phyloP scores from a whole-genome alignment of 2,888 invertebrate genomes.

The Dynastes maya region DNA sequence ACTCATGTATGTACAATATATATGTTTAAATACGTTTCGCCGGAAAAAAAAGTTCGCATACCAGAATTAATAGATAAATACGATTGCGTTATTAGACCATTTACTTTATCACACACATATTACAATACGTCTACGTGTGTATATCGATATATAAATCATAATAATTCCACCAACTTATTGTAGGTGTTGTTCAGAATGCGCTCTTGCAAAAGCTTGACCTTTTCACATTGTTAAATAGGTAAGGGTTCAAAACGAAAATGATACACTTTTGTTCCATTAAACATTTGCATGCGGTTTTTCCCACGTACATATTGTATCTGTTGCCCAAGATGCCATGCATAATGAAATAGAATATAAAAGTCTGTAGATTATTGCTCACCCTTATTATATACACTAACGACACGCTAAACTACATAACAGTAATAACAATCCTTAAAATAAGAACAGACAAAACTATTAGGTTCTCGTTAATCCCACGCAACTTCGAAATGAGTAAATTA shows the following conservation, averaged over 20 bases:
- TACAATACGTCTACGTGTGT: slow-evolving; percentile 15
- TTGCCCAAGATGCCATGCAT: background rate
- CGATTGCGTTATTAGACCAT: slow-evolving; percentile 21
- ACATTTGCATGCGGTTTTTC: slow-evolving; percentile 27
- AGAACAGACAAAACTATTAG: too few species aligned
- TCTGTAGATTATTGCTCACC: background rate
- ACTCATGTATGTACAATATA: background rate
- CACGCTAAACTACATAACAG: background rate
- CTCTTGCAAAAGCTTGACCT: slow-evolving; percentile 45
- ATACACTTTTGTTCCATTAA: slow-evolving; percentile 30
- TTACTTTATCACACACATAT: slow-evolving; percentile 28
- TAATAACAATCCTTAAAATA: background rate
- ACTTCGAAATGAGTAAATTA: too few species aligned
- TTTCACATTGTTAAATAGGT: slow-evolving; percentile 40
- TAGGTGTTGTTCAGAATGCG: slow-evolving; percentile 48
- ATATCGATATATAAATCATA: slow-evolving; percentile 48
- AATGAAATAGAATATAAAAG: background rate
- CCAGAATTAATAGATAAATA: slow-evolving; percentile 36
- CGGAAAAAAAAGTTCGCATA: slow-evolving; percentile 19
- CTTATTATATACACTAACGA: background rate
- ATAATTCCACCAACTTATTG: slow-evolving; percentile 39
- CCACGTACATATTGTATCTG: slow-evolving; percentile 2
- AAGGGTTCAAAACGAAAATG: slow-evolving; percentile 34
- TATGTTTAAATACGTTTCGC: slow-evolving; percentile 3
- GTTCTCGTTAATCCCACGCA: too few species aligned